Evolutionary conservation across 2,888 invertebrate species (phyloP), one percentile per base, ranked within the genome.

Genomic region (Isoperla grammatica): DNA sequence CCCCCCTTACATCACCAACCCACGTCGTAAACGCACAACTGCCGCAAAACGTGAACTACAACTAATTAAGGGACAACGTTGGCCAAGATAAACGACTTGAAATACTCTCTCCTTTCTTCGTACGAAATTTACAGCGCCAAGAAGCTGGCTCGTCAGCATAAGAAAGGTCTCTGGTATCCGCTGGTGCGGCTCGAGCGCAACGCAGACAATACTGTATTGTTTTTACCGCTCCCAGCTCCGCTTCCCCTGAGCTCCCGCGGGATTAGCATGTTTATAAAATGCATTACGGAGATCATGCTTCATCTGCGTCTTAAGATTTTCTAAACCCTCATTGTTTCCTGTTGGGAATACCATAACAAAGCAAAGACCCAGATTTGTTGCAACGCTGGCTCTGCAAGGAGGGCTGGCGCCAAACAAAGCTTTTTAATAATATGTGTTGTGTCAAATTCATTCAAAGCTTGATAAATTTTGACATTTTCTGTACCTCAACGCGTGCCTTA

Each of bases 31-130:
- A 37, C 39, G 17, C 39, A 11, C 13, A 39, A 19, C 53, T 37
- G 53, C 19, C 37, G 29, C 37, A 23, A 15, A 35, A 19, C 50
- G 50, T 35, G 50, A 50, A 35, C 35, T 11, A 37, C 53, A 35
- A 39, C 53, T 53, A 53, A 53, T 53, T 15, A 53, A 39, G 37
- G 53, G 19, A 15, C 39, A 42, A 13, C 15, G 46, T 46, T 46
- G 20, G 46, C 22, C 22, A 46, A 46, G 42, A n/a, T 42, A 29
- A 29, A 29, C 29, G 29, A 29, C 29, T 29, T 29, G 29, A 29
- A 29, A 29, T 29, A 29, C 29, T 29, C 29, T 29, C 29, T 29
- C 29, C 29, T 29, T 29, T 45, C n/a, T 45, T 45, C 19, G 17
- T 17, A 29, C 15, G 19, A 17, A 45, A 17, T 45, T n/a, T 15